A percentile compares a stretch with the other conserved stretches of the same genome.
These are phyloP conservation scores for Zaprionus vittiger DNA, from an alignment of 1,140 invertebrate genomes.

Conservation along the genomic window DNA sequence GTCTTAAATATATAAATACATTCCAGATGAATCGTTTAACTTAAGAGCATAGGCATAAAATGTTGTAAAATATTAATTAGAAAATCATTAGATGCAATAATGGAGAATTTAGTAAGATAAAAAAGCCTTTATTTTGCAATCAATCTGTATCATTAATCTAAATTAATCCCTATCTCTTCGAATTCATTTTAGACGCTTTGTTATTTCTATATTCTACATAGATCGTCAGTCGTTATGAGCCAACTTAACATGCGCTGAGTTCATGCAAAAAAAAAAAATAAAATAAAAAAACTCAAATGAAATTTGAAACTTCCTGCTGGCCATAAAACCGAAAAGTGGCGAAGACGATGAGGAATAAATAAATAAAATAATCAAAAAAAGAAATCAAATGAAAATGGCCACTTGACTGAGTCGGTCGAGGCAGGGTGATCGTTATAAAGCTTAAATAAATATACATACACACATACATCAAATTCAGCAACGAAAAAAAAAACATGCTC, in stretches of 20 bases:
- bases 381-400: conserved; percentile 64
- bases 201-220: conserved; percentile 18
- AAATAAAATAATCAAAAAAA: conserved; percentile 45
- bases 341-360: conserved; percentile 47
- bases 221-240: neutral
- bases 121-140: too few species aligned
- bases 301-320: conserved; percentile 73
- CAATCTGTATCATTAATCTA: too few species aligned
- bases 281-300: conserved; percentile 27
- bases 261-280: conserved; percentile 36
- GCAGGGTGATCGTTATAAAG: conserved; percentile 27
- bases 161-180: neutral
- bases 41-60: too few species aligned
- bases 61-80: too few species aligned
- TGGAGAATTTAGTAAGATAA: too few species aligned
- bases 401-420: conserved; percentile 45
- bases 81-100: too few species aligned
- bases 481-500: conserved; percentile 52
- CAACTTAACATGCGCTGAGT: conserved; percentile 52
- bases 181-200: conserved; percentile 14
- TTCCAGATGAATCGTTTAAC: too few species aligned
- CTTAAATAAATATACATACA: conserved; percentile 29
- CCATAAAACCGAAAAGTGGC: conserved; percentile 52
- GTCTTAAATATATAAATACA: too few species aligned
- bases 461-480: conserved; percentile 49